Evolutionary conservation across 2,888 invertebrate genomes (phyloP), one percentile per base, ranked within the genome.

Genomic region (Mythimna impura): DNA sequence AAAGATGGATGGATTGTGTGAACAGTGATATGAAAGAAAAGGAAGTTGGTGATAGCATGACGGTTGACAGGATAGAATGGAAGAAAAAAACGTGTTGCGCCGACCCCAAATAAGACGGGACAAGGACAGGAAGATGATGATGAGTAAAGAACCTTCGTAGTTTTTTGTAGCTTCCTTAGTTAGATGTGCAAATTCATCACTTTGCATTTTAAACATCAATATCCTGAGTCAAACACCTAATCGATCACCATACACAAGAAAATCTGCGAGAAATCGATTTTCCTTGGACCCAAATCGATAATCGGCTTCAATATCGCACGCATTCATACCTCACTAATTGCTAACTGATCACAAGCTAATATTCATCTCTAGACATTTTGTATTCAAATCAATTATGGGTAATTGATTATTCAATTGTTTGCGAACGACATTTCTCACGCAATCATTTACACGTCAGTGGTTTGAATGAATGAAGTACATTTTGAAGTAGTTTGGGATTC

Each of bases 261-360:
- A 76, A 79, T 62, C 61, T 9, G 65, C 64, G 66, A 66, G 75
- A 76, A 77, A 85, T 84, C 79, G 73, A 85, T 82, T 83, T 73
- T 78, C 63, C 62, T 74, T 76, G 75, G 57, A 72, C 70, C 64
- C 25, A 66, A 78, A 69, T 73, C 64, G 67, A 50, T 80, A 78
- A 82, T 82, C 61, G 76, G 60, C 65, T 72, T 58, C 69, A 73
- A 84, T 73, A 80, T 66, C 60, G 55, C 80, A 82, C 66, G 74
- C 78, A 74, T 69, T 54, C 50, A 75, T 67, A 57, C 34, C 34
- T 50, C 66, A 78, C 14, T 74, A 73, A 81, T 79, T 79, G 75
- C 54, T 55, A 2, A 65, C 58, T 71, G 54, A 73, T 62, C 73
- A 73, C 60, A 71, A 57, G 52, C 58, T 61, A 40, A 80, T 50